Conservation (phyloP, 2,888 invertebrate species). For the Desoria tigrina region DNA sequence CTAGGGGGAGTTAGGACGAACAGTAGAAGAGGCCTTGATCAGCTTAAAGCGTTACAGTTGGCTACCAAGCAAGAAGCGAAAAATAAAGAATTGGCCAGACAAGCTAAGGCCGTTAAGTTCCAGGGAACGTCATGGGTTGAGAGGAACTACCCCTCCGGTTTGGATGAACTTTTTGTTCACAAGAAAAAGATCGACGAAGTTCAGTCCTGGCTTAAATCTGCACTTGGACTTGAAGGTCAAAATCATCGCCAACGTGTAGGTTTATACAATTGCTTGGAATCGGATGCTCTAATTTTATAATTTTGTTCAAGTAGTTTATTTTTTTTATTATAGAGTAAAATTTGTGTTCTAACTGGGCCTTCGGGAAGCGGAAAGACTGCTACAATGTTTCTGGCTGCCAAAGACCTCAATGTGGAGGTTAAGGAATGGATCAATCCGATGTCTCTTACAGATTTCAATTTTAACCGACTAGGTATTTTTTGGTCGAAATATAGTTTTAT, state of each 20-base stretch:
- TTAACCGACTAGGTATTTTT: slow-evolving; percentile 20
- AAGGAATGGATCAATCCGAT: slow-evolving; percentile 82
- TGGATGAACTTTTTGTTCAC: slow-evolving; percentile 71
- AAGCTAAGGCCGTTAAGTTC: background rate
- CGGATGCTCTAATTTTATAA: too few species aligned
- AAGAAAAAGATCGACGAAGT: slow-evolving; percentile 74
- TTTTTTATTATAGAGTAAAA: slow-evolving; percentile 54
- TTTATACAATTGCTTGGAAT: too few species aligned
- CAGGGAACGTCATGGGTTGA: slow-evolving; percentile 40
- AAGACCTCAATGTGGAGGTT: slow-evolving; percentile 64
- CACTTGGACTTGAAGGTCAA: slow-evolving; percentile 31
- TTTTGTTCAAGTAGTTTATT: slow-evolving; percentile 30
- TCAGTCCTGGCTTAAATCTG: slow-evolving; percentile 65
- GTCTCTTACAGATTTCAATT: slow-evolving; percentile 25
- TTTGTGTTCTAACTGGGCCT: slow-evolving; percentile 76
- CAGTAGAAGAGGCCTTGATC: background rate
- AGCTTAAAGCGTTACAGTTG: background rate
- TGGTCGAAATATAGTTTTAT: too few species aligned
- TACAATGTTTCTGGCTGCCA: slow-evolving; percentile 68
- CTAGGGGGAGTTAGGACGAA: background rate
- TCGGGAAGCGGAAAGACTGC: slow-evolving; percentile 83
- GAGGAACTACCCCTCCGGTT: slow-evolving; percentile 62
- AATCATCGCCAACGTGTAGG: background rate
- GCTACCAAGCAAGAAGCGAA: background rate
- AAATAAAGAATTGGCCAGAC: background rate